Evolutionary conservation across 2,888 invertebrate species (phyloP).

Genomic region (Megastigmus dorsalis): DNA sequence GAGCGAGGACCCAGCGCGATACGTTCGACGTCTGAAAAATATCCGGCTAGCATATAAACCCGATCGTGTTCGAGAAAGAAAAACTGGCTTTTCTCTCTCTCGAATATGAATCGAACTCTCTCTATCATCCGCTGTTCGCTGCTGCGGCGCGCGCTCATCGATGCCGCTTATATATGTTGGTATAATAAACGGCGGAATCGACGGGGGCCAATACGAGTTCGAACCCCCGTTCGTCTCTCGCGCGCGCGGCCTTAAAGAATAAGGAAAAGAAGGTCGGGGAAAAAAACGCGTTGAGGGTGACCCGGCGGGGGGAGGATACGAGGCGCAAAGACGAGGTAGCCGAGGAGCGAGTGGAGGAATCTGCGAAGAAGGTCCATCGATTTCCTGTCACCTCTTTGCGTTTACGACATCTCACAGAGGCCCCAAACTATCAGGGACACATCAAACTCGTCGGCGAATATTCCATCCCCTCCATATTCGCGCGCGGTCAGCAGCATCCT

Average conservation of each 20-base stretch:
- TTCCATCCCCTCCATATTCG: too few relatives aligned
- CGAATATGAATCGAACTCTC: slow-evolving; percentile 44
- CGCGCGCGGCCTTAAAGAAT: too few relatives aligned
- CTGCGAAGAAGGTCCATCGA: slow-evolving; percentile 64
- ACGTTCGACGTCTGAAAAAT: slow-evolving; percentile 62
- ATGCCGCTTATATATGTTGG: slow-evolving; percentile 19
- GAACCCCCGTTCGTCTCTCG: slow-evolving; percentile 22
- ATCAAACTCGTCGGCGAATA: too few relatives aligned
- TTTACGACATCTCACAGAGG: slow-evolving; percentile 73
- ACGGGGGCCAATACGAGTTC: too few relatives aligned
- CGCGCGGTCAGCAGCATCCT: too few relatives aligned
- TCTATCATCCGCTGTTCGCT: too few relatives aligned
- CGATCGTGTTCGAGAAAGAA: slow-evolving; percentile 43
- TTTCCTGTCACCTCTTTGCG: slow-evolving; percentile 73
- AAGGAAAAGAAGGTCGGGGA: neutral
- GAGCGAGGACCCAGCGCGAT: slow-evolving; percentile 5
- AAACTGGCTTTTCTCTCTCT: neutral
- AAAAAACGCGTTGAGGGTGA: neutral
- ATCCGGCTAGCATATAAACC: slow-evolving; percentile 68
- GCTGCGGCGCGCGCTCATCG: slow-evolving; percentile 12
- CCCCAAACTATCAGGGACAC: slow-evolving; percentile 71
- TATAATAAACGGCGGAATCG: neutral
- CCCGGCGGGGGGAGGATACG: neutral
- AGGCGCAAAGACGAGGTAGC: neutral
- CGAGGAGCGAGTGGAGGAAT: slow-evolving; percentile 27